These are phyloP conservation scores for Amyelois transitella DNA, from an alignment of 1,140 invertebrate species.

Conservation along the genomic window DNA sequence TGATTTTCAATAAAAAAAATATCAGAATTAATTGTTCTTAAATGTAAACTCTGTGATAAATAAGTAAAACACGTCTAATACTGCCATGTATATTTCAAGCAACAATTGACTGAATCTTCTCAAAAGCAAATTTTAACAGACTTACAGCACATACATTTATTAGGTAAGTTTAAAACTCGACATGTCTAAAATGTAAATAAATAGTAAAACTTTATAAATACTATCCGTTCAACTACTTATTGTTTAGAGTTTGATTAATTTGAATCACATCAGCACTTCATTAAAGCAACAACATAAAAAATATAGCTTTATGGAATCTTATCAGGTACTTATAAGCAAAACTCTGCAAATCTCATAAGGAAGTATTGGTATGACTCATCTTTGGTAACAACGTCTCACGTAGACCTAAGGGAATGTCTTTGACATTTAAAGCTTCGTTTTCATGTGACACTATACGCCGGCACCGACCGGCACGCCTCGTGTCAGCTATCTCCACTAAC, in stretches of 20 bases:
- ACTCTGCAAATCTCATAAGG: not conserved
- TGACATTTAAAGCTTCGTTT: conserved; percentile 39
- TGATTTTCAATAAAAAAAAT: not conserved
- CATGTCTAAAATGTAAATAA: not conserved
- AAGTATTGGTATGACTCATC: not conserved
- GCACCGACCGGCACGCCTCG: conserved; percentile 45
- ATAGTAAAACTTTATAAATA: not conserved
- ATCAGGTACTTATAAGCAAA: too few relatives aligned
- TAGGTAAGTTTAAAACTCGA: not conserved
- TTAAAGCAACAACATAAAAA: not conserved
- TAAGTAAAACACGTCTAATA: not conserved
- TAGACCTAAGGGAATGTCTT: conserved; percentile 28
- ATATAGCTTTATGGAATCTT: too few relatives aligned
- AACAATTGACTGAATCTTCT: conserved; percentile 8
- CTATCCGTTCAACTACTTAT: too few relatives aligned
- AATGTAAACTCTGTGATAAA: not conserved
- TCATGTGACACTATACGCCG: conserved; percentile 55
- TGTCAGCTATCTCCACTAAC: conserved; percentile 63
- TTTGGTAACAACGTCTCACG: not conserved
- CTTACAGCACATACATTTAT: not conserved
- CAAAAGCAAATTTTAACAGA: conserved; percentile 9
- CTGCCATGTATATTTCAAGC: not conserved
- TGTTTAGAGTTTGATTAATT: not conserved
- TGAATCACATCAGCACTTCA: not conserved
- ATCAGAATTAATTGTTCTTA: not conserved